Evolutionary conservation across 2,888 invertebrate species (phyloP).

Genomic region (Coecobrya sp.): DNA sequence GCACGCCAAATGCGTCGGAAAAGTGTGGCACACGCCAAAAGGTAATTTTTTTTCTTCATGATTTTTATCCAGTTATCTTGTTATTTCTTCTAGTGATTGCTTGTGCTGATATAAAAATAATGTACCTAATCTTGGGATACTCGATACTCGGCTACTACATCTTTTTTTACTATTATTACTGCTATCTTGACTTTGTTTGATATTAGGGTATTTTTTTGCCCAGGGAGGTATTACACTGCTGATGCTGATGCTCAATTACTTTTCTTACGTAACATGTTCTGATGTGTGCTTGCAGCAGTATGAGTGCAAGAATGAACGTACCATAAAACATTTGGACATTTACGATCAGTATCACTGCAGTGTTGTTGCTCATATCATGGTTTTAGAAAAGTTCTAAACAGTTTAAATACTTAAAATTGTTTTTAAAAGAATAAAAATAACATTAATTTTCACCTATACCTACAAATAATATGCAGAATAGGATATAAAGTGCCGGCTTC

Average conservation of each 20-base stretch:
- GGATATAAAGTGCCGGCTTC: neutral
- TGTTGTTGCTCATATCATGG: neutral
- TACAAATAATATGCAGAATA: neutral
- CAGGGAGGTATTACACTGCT: neutral
- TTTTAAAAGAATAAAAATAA: neutral
- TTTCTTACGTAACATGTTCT: neutral
- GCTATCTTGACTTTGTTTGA: neutral
- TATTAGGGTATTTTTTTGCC: neutral
- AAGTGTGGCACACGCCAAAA: conserved; percentile 64
- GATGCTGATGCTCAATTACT: conserved; percentile 4
- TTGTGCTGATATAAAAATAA: neutral
- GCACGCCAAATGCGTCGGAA: neutral
- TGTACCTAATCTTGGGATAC: neutral
- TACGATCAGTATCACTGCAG: neutral
- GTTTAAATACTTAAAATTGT: neutral
- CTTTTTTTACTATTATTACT: conserved; percentile 25
- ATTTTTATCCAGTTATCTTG: conserved; percentile 72
- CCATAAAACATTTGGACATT: neutral
- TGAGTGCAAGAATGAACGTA: neutral
- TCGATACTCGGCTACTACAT: neutral
- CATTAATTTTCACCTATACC: neutral
- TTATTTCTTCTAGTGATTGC: conserved; percentile 13
- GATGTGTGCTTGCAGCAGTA: neutral
- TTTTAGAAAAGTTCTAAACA: neutral
- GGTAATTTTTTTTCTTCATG: conserved; percentile 34